phyloP scores from a whole-genome alignment of 2,797 vertebrate genomes.

The Trematomus bernacchii region DNA sequence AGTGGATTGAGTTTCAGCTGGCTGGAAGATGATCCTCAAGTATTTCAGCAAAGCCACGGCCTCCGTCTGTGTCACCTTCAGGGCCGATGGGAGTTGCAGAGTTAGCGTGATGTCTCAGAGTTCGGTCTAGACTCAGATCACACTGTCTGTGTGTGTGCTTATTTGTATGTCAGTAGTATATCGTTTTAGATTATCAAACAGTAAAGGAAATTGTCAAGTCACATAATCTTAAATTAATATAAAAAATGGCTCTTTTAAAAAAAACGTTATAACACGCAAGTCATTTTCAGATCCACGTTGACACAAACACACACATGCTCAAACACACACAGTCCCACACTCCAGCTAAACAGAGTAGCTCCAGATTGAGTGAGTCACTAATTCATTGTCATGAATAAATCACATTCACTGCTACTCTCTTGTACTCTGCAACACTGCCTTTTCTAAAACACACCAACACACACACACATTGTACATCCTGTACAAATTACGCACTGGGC shows the following conservation, averaged over 20 bases:
- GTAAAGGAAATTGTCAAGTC: not conserved
- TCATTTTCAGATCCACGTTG: constrained; percentile 29
- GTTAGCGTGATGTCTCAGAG: constrained; percentile 34
- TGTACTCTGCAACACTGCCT: constrained; percentile 57
- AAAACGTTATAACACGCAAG: not conserved
- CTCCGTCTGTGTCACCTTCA: constrained; percentile 55
- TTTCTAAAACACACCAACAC: constrained; percentile 38
- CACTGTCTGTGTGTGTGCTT: not conserved
- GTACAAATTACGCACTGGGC: constrained; percentile 2
- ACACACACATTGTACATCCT: constrained; percentile 13
- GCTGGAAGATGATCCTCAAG: constrained; percentile 54
- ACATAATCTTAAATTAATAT: not conserved
- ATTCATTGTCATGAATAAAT: constrained; percentile 78
- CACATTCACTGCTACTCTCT: constrained; percentile 65
- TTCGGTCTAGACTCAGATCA: not conserved
- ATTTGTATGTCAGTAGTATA: not conserved
- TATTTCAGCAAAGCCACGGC: constrained; percentile 50
- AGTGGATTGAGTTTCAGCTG: constrained; percentile 51
- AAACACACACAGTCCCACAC: constrained; percentile 31
- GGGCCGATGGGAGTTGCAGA: constrained; percentile 14
- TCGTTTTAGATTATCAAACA: not conserved
- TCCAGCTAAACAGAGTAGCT: constrained; percentile 52
- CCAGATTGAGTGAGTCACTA: constrained; percentile 70
- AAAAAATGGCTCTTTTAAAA: constrained; percentile 7
- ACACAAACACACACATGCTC: constrained; percentile 15